These are phyloP conservation scores for Drosophila kohkoa DNA, from an alignment of 1,140 invertebrate species.

Conservation along the genomic window DNA sequence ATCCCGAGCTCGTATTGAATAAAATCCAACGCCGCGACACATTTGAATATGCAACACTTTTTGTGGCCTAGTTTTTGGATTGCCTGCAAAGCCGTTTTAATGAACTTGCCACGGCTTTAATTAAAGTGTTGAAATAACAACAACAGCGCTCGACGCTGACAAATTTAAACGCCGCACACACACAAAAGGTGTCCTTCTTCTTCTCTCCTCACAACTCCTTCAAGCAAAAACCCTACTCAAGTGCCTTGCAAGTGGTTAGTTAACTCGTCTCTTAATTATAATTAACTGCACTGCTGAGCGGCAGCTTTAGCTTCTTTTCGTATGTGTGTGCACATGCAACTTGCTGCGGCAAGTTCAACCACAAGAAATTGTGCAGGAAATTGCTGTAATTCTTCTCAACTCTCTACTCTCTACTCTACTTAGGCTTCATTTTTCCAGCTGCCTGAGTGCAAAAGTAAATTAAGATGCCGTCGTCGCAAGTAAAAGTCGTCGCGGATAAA, in stretches of 20 bases:
- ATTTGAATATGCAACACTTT: conserved; percentile 79
- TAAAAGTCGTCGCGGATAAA: conserved; percentile 68
- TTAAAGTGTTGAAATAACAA: conserved; percentile 51
- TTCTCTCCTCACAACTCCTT: conserved; percentile 5
- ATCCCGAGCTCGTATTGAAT: conserved; percentile 65
- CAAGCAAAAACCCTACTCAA: conserved; percentile 15
- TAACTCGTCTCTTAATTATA: conserved; percentile 84
- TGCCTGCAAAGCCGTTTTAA: conserved; percentile 56
- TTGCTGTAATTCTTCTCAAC: conserved; percentile 55
- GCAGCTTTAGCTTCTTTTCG: conserved; percentile 8
- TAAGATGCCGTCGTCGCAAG: conserved; percentile 67
- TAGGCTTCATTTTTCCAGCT: conserved; percentile 76
- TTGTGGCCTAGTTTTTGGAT: conserved; percentile 66
- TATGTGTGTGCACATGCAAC: conserved; percentile 31
- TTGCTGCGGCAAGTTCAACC: conserved; percentile 65
- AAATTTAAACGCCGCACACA: conserved; percentile 52
- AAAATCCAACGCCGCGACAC: conserved; percentile 23
- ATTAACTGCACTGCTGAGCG: conserved; percentile 79
- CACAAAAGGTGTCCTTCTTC: neutral
- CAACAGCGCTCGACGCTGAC: conserved; percentile 28
- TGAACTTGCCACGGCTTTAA: conserved; percentile 66
- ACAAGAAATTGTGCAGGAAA: conserved; percentile 74
- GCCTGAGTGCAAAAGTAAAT: conserved; percentile 79
- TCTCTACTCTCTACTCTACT: neutral
- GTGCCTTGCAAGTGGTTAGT: conserved; percentile 76